Conservation (phyloP, 2,113 vertebrate species). For the Pterocles burchelli region DNA sequence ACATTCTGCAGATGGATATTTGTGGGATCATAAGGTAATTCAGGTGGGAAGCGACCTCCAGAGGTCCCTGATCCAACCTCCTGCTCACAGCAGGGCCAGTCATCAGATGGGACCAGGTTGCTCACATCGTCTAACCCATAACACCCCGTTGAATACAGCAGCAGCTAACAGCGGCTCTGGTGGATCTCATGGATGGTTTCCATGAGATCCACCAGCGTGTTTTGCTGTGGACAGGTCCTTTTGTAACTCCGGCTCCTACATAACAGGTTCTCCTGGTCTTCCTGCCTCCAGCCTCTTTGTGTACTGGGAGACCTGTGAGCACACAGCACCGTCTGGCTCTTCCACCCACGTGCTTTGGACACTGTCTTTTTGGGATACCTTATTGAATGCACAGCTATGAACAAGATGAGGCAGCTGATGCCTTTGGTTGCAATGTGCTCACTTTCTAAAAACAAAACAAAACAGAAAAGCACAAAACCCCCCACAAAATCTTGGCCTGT, state of each 20-base stretch:
- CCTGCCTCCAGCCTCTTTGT: neutral
- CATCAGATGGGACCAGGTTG: too few species aligned
- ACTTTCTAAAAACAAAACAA: neutral
- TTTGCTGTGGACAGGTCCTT: neutral
- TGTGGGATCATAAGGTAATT: neutral
- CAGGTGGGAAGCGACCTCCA: neutral
- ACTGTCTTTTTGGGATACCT: neutral
- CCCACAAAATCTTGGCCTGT: neutral
- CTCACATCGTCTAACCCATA: neutral
- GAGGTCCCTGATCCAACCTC: neutral
- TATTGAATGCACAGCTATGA: neutral
- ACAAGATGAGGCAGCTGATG: neutral
- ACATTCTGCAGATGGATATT: neutral
- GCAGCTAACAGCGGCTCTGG: neutral
- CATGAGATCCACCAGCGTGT: neutral
- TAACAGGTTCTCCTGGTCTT: slow-evolving; percentile 44
- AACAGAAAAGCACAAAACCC: neutral
- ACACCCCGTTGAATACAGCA: fast-evolving
- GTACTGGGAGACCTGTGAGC: neutral
- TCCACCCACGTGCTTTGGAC: neutral
- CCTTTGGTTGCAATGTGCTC: neutral
- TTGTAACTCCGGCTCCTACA: neutral
- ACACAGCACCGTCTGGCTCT: neutral
- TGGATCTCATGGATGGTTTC: neutral
- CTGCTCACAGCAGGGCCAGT: neutral